Evolutionary conservation across 2,888 invertebrate species (phyloP).

Genomic region (Conomelus anceps): DNA sequence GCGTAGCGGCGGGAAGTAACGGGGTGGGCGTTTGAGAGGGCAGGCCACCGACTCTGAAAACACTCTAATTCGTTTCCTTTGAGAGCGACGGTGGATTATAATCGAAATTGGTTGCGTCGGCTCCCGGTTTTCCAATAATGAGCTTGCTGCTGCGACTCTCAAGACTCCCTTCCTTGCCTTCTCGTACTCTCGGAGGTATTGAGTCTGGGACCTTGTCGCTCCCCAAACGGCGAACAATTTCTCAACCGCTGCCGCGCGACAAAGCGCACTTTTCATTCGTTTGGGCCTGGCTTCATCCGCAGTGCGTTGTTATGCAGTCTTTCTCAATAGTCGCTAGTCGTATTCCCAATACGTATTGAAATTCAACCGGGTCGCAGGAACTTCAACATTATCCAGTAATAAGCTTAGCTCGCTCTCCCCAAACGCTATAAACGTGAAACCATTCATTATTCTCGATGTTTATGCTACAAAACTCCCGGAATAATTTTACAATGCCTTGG

Average conservation of each 20-base stretch:
- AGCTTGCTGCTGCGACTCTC: neutral
- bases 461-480: neutral
- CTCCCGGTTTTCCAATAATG: slow-evolving; percentile 9
- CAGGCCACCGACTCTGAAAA: neutral
- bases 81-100: slow-evolving; percentile 4
- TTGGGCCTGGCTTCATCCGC: neutral
- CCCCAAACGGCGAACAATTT: neutral
- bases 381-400: neutral
- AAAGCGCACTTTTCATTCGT: neutral
- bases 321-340: no score
- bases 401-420: neutral
- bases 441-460: neutral
- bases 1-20: neutral
- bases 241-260: neutral
- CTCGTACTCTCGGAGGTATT: neutral
- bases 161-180: neutral
- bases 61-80: neutral
- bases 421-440: neutral
- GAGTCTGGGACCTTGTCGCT: neutral
- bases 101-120: slow-evolving; percentile 9
- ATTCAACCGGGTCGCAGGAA: no score
- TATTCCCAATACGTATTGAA: neutral
- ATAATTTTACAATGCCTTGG: neutral
- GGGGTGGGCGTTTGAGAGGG: neutral
- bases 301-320: neutral